Evolutionary conservation across 2,797 vertebrate genomes (phyloP).

Genomic region (Pseudochirops corinnae): DNA sequence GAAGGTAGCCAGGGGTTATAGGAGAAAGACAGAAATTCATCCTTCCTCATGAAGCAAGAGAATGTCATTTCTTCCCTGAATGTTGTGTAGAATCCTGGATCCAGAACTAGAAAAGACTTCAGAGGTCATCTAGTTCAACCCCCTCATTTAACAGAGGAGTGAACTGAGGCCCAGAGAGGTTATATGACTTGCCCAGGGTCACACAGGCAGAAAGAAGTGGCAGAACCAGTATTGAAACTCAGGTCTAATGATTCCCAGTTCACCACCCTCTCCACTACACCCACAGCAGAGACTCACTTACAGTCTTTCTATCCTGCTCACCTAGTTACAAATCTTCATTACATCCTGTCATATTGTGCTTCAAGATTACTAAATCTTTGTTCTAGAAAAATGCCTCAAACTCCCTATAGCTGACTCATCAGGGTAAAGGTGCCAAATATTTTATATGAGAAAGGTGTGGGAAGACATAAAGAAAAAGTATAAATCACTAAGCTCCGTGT

Average conservation of each 20-base stretch:
- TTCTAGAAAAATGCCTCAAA: neutral
- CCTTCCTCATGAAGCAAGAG: conserved; percentile 20
- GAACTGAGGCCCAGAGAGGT: neutral
- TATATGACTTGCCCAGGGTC: neutral
- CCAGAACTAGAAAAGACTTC: neutral
- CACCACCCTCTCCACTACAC: neutral
- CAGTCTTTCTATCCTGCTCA: neutral
- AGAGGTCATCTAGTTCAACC: neutral
- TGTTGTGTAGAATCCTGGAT: neutral
- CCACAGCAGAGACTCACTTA: neutral
- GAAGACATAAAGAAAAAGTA: neutral
- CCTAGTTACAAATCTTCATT: neutral
- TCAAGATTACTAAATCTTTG: neutral
- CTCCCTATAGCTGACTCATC: neutral
- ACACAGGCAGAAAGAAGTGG: neutral
- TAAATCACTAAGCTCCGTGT: neutral
- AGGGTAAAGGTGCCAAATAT: neutral
- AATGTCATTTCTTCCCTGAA: neutral
- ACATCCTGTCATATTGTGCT: neutral
- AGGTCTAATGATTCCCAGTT: neutral
- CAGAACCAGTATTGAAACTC: neutral
- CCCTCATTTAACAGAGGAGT: neutral
- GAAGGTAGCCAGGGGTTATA: conserved; percentile 6
- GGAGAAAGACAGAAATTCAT: conserved; percentile 7
- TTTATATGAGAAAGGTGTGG: neutral